These are phyloP conservation scores for Cantharis flavilabris DNA, from an alignment of 2,888 invertebrate genomes.

Conservation along the genomic window DNA sequence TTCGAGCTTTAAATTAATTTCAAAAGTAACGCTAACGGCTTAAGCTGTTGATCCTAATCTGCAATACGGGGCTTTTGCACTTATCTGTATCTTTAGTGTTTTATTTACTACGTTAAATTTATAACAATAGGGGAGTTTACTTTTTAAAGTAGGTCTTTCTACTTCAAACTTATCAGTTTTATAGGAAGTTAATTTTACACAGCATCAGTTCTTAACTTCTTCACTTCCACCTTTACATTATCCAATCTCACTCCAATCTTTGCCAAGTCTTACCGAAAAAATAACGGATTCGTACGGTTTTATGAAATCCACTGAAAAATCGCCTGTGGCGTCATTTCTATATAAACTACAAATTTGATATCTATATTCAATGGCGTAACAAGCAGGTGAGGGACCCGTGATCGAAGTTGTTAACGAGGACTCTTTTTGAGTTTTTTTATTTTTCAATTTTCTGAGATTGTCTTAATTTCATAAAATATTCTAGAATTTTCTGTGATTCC, in stretches of 20 bases:
- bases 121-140: neutral
- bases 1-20: neutral
- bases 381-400: too few relatives aligned
- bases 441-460: too few relatives aligned
- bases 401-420: too few relatives aligned
- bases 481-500: too few relatives aligned
- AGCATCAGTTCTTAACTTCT: neutral
- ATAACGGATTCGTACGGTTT: too few relatives aligned
- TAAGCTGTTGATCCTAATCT: neutral
- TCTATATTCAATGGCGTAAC: too few relatives aligned
- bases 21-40: neutral
- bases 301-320: too few relatives aligned
- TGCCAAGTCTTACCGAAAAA: too few relatives aligned
- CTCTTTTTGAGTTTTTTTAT: too few relatives aligned
- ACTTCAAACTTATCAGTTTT: neutral
- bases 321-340: too few relatives aligned
- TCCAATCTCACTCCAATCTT: neutral
- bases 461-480: too few relatives aligned
- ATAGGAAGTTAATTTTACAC: neutral
- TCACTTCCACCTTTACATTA: neutral
- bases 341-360: too few relatives aligned
- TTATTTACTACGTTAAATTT: neutral
- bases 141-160: neutral
- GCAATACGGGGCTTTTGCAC: neutral
- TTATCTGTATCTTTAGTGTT: neutral